phyloP scores from a whole-genome alignment of 2,113 vertebrate genomes.

The Acrocephalus kingi region DNA sequence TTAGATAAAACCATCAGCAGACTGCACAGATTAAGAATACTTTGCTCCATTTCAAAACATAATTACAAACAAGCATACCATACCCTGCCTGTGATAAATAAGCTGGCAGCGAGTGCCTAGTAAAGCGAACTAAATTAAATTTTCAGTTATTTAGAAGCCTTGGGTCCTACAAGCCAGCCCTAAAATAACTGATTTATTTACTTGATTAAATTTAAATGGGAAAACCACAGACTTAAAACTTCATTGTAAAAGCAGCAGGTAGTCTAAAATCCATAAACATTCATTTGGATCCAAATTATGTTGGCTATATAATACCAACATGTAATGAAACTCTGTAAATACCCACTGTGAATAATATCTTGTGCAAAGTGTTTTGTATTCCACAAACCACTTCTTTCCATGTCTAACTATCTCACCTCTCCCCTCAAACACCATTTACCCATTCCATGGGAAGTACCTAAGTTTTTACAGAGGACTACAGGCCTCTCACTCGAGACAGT shows the following conservation, averaged over 20 bases:
- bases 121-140: neutral
- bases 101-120: neutral
- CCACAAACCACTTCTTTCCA: neutral
- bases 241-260: neutral
- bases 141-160: neutral
- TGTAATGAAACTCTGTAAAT: neutral
- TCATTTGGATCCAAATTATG: neutral
- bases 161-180: neutral
- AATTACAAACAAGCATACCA: neutral
- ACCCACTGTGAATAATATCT: neutral
- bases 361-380: neutral
- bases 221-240: neutral
- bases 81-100: neutral
- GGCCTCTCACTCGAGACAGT: neutral
- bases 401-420: neutral
- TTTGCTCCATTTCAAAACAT: neutral
- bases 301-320: neutral
- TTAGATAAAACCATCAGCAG: neutral
- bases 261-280: neutral
- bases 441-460: neutral
- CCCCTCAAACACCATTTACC: neutral
- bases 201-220: neutral
- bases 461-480: neutral
- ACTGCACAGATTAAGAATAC: neutral
- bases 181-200: neutral